These are phyloP conservation scores for Torymus auratus DNA, from an alignment of 2,888 invertebrate genomes.

Conservation along the genomic window DNA sequence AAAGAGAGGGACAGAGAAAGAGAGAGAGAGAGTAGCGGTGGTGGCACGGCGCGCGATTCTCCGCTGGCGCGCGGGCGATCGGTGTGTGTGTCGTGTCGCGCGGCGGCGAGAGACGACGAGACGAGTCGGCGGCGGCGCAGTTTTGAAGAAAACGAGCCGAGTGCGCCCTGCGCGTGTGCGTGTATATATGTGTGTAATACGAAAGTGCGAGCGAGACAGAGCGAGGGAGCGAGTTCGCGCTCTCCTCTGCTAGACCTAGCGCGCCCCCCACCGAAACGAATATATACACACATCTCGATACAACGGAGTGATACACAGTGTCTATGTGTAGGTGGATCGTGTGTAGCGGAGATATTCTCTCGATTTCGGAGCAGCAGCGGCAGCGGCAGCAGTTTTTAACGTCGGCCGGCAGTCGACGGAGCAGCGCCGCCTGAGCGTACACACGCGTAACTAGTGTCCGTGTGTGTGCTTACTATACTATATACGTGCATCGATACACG, in stretches of 20 bases:
- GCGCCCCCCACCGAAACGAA: too few species aligned
- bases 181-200: not conserved
- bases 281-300: not conserved
- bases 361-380: not conserved
- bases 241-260: too few species aligned
- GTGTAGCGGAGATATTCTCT: not conserved
- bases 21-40: conserved; percentile 57
- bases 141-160: conserved; percentile 54
- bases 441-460: conserved; percentile 11
- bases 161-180: conserved; percentile 30
- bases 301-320: not conserved
- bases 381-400: conserved; percentile 61
- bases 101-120: conserved; percentile 49
- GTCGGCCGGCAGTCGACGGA: conserved; percentile 54
- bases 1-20: conserved; percentile 60
- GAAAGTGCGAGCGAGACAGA: conserved; percentile 11
- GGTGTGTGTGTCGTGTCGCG: conserved; percentile 10
- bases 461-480: not conserved
- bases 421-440: conserved; percentile 49
- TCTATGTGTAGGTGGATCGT: too few species aligned
- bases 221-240: conserved; percentile 30
- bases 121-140: conserved; percentile 51
- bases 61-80: conserved; percentile 59
- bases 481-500: too few species aligned
- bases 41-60: conserved; percentile 64